Evolutionary conservation across 2,888 invertebrate species (phyloP), one percentile per base, ranked within the genome.

Genomic region (Ernsta delagoae): DNA sequence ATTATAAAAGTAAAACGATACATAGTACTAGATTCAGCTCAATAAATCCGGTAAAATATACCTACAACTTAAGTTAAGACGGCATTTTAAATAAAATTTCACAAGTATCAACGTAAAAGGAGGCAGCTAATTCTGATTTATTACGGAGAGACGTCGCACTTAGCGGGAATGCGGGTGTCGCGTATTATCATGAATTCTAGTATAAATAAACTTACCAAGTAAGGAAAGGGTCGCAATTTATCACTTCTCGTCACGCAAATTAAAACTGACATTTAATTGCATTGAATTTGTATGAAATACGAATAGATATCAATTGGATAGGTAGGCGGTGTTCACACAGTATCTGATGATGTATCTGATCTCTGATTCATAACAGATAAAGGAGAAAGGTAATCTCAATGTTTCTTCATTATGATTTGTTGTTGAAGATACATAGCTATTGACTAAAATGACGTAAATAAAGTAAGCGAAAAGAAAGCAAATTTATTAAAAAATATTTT

Each of bases 51-150:
- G 24, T 53, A n/a, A 36, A n/a, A 31, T 24, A 24, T n/a, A n/a
- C n/a, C n/a, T 24, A 24, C 24, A 36, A 36, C 24, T n/a, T 59
- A 24, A 24, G 60, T 43, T 57, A 45, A 60, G 48, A n/a, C 41
- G 45, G 56, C 60, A 57, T 59, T 64, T 60, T 54, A 69, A 65
- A 59, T 24, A 41, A 43, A 59, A 70, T 70, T 71, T 71, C 71
- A 34, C 61, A 71, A 71, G 61, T 48, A 16, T 31, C 9, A 24
- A 56, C 65, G 59, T 64, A 66, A 45, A 67, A 70, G 66, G 59
- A 63, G 59, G 53, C 59, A 8, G 36, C 66, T 59, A 66, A 67
- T 65, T 60, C 62, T 70, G 67, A 71, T 70, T 72, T 72, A 72
- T 70, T 72, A 67, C 60, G 41, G 24, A 71, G 54, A 64, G 53